Percentiles rank a stretch among this genome's conserved stretches.
Conservation (phyloP, 2,113 vertebrate species). For the Oncorhynchus mykiss region DNA sequence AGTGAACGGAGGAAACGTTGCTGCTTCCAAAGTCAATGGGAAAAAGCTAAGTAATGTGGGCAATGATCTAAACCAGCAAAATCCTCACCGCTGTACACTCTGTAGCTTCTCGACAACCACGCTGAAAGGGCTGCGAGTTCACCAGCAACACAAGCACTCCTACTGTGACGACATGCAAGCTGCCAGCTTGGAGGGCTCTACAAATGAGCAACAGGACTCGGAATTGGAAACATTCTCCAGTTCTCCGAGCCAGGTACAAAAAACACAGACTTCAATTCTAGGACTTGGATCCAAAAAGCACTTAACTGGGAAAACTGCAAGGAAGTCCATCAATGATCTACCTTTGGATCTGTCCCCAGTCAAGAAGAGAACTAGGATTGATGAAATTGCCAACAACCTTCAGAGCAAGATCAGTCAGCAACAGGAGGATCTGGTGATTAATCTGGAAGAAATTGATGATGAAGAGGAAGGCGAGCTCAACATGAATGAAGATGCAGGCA, state of each 20-base stretch:
- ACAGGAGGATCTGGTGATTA: conserved; percentile 91
- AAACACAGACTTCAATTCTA: conserved; percentile 97
- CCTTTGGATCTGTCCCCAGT: conserved; percentile 94
- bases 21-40: conserved; percentile 79
- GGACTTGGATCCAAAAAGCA: conserved; percentile 95
- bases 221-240: conserved; percentile 77
- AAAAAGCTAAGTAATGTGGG: conserved; percentile 79
- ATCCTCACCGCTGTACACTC: conserved; percentile 93
- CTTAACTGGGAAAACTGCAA: conserved; percentile 87
- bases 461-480: conserved; percentile 88
- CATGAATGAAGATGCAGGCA: conserved; percentile 79
- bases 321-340: conserved; percentile 91
- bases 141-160: conserved; percentile 98
- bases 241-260: conserved; percentile 89
- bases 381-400: conserved; percentile 97
- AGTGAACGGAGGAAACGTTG: conserved; percentile 78
- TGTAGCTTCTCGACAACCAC: conserved; percentile 95
- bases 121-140: conserved; percentile 94
- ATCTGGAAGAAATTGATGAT: conserved; percentile 91
- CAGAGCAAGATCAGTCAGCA: conserved; percentile 98
- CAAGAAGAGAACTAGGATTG: conserved; percentile 96
- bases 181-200: conserved; percentile 75
- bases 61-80: conserved; percentile 77
- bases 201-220: conserved; percentile 78
- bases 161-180: conserved; percentile 95